These are phyloP conservation scores for Pegea sp. DNA, from an alignment of 23 tunicate genomes.

Conservation along the genomic window DNA sequence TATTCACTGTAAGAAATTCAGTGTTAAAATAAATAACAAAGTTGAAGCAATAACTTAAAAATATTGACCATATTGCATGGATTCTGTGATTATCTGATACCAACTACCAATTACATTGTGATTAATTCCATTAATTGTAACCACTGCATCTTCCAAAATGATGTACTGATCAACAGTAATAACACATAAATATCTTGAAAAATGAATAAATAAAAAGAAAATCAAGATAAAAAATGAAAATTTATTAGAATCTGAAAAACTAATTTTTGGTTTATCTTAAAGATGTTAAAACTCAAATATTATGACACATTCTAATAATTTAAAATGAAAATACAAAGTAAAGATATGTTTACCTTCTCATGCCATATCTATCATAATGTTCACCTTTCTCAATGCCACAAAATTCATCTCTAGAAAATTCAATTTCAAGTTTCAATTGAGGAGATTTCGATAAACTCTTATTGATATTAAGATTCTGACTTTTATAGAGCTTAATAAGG, in stretches of 20 bases:
- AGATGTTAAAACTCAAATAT: no score
- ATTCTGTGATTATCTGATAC: slow-evolving; percentile 29
- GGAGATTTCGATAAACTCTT: slow-evolving; percentile 26
- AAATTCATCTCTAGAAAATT: slow-evolving; percentile 54
- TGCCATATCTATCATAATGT: slow-evolving; percentile 42
- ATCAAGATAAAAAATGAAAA: no score
- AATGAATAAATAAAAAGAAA: no score
- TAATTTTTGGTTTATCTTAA: no score
- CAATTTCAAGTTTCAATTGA: slow-evolving; percentile 27
- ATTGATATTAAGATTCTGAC: slow-evolving; percentile 11
- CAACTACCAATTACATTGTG: slow-evolving; percentile 74
- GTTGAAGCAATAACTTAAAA: not conserved
- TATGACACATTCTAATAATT: not conserved
- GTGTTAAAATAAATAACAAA: no score
- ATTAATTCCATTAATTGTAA: slow-evolving; percentile 45
- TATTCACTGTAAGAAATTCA: slow-evolving; percentile 8
- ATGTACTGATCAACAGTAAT: slow-evolving; percentile 43
- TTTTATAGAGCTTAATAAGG: slow-evolving; percentile 36
- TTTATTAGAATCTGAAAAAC: no score
- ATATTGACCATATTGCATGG: slow-evolving; percentile 42
- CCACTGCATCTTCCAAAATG: slow-evolving; percentile 81
- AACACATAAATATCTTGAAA: slow-evolving; percentile 57
- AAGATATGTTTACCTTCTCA: slow-evolving; percentile 20
- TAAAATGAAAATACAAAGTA: not conserved
- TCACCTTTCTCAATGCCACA: slow-evolving; percentile 88